These are phyloP conservation scores for Danionella dracula DNA, from an alignment of 2,797 vertebrate genomes.

Conservation along the genomic window DNA sequence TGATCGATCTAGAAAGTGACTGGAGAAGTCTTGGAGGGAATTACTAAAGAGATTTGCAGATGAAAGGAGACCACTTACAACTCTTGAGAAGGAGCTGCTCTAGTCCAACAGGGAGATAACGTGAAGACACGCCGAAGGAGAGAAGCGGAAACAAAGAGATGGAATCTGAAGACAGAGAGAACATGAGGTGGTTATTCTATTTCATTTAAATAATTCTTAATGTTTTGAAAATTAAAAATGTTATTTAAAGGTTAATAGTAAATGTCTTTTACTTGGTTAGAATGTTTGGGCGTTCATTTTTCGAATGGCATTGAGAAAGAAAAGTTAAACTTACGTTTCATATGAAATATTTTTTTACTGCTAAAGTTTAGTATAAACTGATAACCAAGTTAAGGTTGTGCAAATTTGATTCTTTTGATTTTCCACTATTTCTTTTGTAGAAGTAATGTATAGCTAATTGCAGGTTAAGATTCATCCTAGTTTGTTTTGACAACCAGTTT, in stretches of 20 bases:
- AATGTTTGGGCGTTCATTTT: neutral
- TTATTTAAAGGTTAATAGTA: neutral
- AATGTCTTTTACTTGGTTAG: neutral
- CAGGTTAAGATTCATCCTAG: constrained; percentile 13
- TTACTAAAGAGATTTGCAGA: constrained; percentile 3
- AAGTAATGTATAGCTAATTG: constrained; percentile 36
- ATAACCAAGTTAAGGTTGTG: constrained; percentile 17
- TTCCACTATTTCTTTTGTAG: constrained; percentile 37
- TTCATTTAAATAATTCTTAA: constrained; percentile 35
- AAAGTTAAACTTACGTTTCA: neutral
- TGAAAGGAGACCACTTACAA: neutral
- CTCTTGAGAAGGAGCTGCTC: constrained; percentile 7
- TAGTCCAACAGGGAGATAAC: neutral
- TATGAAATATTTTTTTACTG: constrained; percentile 24
- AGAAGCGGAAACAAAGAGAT: constrained; percentile 20
- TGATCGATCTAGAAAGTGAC: neutral
- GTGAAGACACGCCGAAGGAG: constrained; percentile 10
- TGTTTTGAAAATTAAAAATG: neutral
- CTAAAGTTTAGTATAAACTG: neutral
- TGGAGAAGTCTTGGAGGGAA: neutral
- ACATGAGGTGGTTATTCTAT: constrained; percentile 44
- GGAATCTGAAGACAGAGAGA: constrained; percentile 28
- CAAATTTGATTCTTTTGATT: constrained; percentile 9
- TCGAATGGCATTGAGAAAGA: neutral
- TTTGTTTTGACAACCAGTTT: constrained; percentile 4